Evolutionary conservation across 30 jellyfish, hydroid and myxozoan genomes (phyloP).

Genomic region (Turritopsis dohrnii): DNA sequence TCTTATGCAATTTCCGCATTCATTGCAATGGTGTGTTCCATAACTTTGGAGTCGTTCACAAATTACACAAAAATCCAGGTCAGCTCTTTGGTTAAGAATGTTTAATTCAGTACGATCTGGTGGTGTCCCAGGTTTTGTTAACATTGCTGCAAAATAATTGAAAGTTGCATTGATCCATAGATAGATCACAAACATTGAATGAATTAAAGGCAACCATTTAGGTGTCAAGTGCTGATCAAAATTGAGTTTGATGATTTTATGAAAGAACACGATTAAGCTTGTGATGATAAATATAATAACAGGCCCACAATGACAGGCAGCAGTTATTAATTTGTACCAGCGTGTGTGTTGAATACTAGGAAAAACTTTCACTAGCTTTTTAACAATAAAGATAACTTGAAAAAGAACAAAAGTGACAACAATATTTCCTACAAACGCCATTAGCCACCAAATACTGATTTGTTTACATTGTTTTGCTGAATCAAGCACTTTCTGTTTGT

Average conservation of each 20-base stretch:
- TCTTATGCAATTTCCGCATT: constrained; percentile 53
- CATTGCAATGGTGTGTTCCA: constrained; percentile 63
- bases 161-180: constrained; percentile 67
- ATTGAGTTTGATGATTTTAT: constrained; percentile 38
- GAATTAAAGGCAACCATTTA: constrained; percentile 24
- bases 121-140: constrained; percentile 69
- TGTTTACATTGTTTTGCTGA: constrained; percentile 24
- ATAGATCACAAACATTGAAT: constrained; percentile 37
- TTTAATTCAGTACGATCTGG: constrained; percentile 34
- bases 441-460: not conserved
- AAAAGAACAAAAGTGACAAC: constrained; percentile 18
- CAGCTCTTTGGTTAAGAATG: not conserved
- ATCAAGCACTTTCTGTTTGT: not conserved
- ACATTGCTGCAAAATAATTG: constrained; percentile 61
- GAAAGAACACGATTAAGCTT: constrained; percentile 27
- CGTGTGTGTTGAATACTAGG: constrained; percentile 11
- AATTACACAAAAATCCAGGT: constrained; percentile 33
- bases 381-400: constrained; percentile 26
- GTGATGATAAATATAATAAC: constrained; percentile 29
- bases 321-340: constrained; percentile 33
- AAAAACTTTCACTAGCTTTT: constrained; percentile 5
- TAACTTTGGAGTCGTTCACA: constrained; percentile 50
- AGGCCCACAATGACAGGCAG: constrained; percentile 25
- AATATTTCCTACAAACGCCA: constrained; percentile 24
- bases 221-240: constrained; percentile 22